A percentile compares a stretch with the other conserved stretches of the same genome.
Conservation (phyloP, 2,888 invertebrate genomes). For the Polyploca ridens region DNA sequence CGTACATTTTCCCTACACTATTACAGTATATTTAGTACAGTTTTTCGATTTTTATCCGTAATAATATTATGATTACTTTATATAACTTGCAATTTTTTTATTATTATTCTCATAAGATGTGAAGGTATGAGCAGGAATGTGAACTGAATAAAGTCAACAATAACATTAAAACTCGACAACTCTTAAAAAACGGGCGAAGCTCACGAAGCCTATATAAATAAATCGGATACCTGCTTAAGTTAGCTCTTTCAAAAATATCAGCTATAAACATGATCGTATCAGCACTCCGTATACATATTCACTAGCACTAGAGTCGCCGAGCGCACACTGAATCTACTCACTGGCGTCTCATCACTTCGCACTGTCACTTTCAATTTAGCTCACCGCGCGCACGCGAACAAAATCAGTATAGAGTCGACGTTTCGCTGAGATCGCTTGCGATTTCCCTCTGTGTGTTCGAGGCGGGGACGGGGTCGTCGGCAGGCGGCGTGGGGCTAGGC, state of each 20-base stretch:
- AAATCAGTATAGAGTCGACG: slow-evolving; percentile 29
- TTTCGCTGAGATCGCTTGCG: background rate
- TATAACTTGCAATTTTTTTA: slow-evolving; percentile 27
- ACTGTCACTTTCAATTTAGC: slow-evolving; percentile 9
- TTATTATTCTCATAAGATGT: slow-evolving; percentile 18
- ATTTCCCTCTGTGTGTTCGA: slow-evolving; percentile 16
- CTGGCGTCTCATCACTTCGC: background rate
- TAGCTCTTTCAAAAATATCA: background rate
- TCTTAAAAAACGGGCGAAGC: slow-evolving; percentile 15
- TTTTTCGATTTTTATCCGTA: slow-evolving; percentile 11
- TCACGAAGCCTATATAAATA: slow-evolving; percentile 1
- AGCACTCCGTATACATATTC: slow-evolving; percentile 18
- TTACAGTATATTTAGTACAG: slow-evolving; percentile 21
- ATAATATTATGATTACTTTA: background rate
- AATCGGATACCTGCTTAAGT: background rate
- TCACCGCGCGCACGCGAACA: slow-evolving; percentile 31
- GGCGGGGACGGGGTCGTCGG: slow-evolving; percentile 23
- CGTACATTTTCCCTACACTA: slow-evolving; percentile 26
- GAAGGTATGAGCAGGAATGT: slow-evolving; percentile 34
- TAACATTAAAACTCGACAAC: slow-evolving; percentile 27
- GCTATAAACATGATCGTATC: slow-evolving; percentile 19
- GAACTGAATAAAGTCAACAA: slow-evolving; percentile 26
- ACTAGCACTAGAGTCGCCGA: slow-evolving; percentile 28
- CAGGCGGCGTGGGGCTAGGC: slow-evolving; percentile 22
- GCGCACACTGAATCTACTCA: slow-evolving; percentile 24